phyloP scores from a whole-genome alignment of 2,888 invertebrate species.

The Arge pagana region DNA sequence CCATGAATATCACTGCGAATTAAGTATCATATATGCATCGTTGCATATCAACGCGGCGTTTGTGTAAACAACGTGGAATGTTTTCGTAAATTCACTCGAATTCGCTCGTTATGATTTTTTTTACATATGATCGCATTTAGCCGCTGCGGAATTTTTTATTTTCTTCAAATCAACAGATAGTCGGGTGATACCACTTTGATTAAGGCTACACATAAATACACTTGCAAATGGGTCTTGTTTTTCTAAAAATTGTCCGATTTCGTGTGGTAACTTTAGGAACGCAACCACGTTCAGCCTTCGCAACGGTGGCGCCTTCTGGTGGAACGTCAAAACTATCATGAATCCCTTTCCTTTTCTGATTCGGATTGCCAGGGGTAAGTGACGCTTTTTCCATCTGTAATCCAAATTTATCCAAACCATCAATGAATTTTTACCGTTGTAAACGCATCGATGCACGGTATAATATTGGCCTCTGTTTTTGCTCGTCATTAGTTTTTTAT shows the following conservation, averaged over 20 bases:
- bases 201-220: too few species aligned
- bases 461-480: not conserved
- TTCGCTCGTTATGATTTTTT: not conserved
- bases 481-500: conserved; percentile 7
- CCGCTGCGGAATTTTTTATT: too few species aligned
- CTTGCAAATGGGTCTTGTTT: not conserved
- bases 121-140: too few species aligned
- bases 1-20: not conserved
- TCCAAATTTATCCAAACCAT: conserved; percentile 34
- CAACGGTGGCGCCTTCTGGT: conserved; percentile 10
- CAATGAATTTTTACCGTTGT: conserved; percentile 18
- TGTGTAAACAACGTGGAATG: not conserved
- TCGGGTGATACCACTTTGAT: too few species aligned
- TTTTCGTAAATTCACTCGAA: not conserved
- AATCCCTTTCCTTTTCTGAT: conserved; percentile 31
- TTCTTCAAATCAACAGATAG: too few species aligned
- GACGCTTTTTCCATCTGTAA: conserved; percentile 20
- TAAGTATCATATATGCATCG: not conserved
- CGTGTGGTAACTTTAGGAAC: not conserved
- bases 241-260: conserved; percentile 2
- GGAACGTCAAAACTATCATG: not conserved
- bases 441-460: not conserved
- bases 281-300: not conserved
- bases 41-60: not conserved
- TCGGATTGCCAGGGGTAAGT: conserved; percentile 36